A percentile compares a stretch with the other conserved stretches of the same genome.
Evolutionary conservation across 2,113 vertebrate genomes (phyloP).

Genomic region (Cebidichthys violaceus): DNA sequence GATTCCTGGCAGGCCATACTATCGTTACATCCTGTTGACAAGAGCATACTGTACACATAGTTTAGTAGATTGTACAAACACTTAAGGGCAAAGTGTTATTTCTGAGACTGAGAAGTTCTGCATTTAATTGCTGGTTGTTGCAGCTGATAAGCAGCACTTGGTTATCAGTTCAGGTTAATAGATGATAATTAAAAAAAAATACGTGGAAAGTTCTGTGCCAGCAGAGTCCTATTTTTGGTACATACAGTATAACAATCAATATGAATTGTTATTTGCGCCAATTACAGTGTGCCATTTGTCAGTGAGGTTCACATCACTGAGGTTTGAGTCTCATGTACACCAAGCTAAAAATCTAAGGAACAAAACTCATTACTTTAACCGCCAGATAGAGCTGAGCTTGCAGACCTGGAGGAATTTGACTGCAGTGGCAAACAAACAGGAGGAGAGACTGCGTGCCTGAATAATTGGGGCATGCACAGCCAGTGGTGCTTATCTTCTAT

Average conservation of each 20-base stretch:
- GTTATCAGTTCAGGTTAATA: slow-evolving; percentile 68
- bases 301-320: slow-evolving; percentile 48
- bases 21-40: slow-evolving; percentile 52
- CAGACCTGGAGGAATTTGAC: slow-evolving; percentile 54
- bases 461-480: slow-evolving; percentile 40
- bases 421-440: slow-evolving; percentile 50
- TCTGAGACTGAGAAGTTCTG: slow-evolving; percentile 75
- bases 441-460: slow-evolving; percentile 52
- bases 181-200: slow-evolving; percentile 26
- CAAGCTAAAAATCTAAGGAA: slow-evolving; percentile 42
- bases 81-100: slow-evolving; percentile 75
- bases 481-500: slow-evolving; percentile 48
- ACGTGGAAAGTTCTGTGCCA: slow-evolving; percentile 67
- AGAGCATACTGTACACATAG: slow-evolving; percentile 55
- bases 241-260: slow-evolving; percentile 22
- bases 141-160: slow-evolving; percentile 82
- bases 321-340: slow-evolving; percentile 44
- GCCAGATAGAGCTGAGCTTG: slow-evolving; percentile 47
- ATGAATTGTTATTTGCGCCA: slow-evolving; percentile 47
- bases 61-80: slow-evolving; percentile 77
- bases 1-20: slow-evolving; percentile 32
- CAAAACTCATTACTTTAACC: slow-evolving; percentile 25
- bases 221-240: slow-evolving; percentile 59
- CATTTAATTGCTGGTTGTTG: slow-evolving; percentile 79
- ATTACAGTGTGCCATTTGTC: slow-evolving; percentile 56